phyloP scores from a whole-genome alignment of 2,888 invertebrate genomes.

The Idaea biselata region DNA sequence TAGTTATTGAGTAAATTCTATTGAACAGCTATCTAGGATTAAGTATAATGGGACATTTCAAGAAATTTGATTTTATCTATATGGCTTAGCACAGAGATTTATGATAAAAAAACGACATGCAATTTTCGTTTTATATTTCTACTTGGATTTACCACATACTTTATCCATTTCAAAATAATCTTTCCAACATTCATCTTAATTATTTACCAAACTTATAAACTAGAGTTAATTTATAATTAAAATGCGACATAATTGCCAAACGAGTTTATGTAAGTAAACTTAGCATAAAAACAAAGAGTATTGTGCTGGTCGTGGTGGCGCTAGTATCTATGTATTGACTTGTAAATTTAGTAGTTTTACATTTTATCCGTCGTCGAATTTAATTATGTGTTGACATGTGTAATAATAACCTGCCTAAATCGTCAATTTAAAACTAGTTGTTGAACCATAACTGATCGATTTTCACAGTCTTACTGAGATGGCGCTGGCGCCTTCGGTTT shows the following conservation, averaged over 20 bases:
- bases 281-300: conserved; percentile 28
- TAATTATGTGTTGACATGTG: not conserved
- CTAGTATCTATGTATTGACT: not conserved
- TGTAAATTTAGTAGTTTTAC: not conserved
- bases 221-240: conserved; percentile 1
- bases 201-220: not conserved
- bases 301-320: not conserved
- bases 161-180: not conserved
- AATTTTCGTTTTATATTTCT: too few species aligned
- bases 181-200: not conserved
- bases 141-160: not conserved
- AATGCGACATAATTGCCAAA: conserved; percentile 1
- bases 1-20: not conserved
- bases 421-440: conserved; percentile 42
- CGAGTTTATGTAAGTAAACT: conserved; percentile 12
- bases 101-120: too few species aligned
- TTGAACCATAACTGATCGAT: conserved; percentile 63
- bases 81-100: too few species aligned
- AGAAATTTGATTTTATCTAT: not conserved
- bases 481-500: conserved; percentile 31
- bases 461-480: conserved; percentile 41
- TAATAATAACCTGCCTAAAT: conserved; percentile 27
- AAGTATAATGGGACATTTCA: not conserved
- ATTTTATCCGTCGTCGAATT: not conserved
- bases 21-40: not conserved